Evolutionary conservation across 2,113 vertebrate species (phyloP), one percentile per base, ranked within the genome.

Genomic region (Chelonoidis abingdonii): DNA sequence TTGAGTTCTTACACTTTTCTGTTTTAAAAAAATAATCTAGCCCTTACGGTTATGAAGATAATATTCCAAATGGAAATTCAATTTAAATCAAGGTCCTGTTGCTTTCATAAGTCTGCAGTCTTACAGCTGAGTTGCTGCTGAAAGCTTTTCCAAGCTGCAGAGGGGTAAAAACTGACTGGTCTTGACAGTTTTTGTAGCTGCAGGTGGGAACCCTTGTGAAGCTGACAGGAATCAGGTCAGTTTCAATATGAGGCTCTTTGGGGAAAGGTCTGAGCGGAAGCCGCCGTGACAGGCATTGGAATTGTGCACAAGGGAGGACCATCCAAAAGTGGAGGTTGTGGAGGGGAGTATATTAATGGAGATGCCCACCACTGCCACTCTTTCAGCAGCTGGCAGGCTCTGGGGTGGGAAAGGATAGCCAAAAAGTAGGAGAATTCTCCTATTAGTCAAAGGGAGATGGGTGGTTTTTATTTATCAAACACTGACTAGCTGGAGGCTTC

Each of bases 11-110:
- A 93, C 92, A 89, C 92, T 65, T 65, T 8, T 27, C 22, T 79
- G 90, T 89, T 79, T 92, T 11, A 85, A 85, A 41, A 41, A 75
- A 41, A 75, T 41, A 41, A 41, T 93, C 54, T 90, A 75, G 35
- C 29, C 80, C 79, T 92, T 89, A 79, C 7, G 53, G 87, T 93
- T 92, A 88, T 79, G 92, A 96, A 96, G 69, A 93, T 88, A 92
- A 31, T 85, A 92, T 92, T 95, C 86, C 65, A 95, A 95, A 87
- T 89, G 90, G 44, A 88, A 91, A 88, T 95, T 95, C 89, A 90
- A 57, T 89, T 80, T 96, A 96, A 97, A 96, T 95, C 92, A 86
- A 95, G 89, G 80, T 80, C 89, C 83, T 93, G 95, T 92, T 91
- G 88, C 89, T 86, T 93, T 94, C 57, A 80, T 85, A 54, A 91